Evolutionary conservation across 2,797 vertebrate genomes (phyloP).

Genomic region (Pseudochirops corinnae): DNA sequence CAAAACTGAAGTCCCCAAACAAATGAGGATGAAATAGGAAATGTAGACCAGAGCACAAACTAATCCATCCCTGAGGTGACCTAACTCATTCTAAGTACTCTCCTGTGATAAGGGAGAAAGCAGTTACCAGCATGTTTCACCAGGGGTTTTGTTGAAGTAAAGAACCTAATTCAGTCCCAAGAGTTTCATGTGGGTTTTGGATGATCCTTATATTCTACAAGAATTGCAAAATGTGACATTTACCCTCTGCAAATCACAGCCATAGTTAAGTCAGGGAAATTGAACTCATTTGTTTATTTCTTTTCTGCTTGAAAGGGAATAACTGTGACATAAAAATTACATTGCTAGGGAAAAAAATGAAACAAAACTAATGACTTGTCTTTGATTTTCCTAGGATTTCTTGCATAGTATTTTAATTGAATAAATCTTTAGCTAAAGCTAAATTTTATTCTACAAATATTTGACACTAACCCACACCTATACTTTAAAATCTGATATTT

Average conservation of each 20-base stretch:
- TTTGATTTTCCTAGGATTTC: constrained; percentile 4
- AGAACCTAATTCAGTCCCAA: background rate
- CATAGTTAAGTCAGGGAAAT: constrained; percentile 55
- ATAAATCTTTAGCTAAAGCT: background rate
- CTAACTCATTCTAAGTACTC: constrained; percentile 2
- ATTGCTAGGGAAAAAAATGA: constrained; percentile 54
- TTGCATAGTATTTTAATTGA: background rate
- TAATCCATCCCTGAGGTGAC: background rate
- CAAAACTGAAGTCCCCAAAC: constrained; percentile 30
- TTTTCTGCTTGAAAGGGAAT: constrained; percentile 61
- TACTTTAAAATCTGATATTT: too few species aligned
- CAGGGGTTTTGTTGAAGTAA: background rate
- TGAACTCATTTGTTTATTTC: constrained; percentile 71
- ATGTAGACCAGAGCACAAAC: background rate
- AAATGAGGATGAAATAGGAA: constrained; percentile 49
- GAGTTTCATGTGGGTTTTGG: constrained; percentile 15
- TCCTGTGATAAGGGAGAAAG: background rate
- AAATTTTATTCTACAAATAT: background rate
- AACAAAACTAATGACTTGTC: constrained; percentile 42
- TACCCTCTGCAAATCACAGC: constrained; percentile 39
- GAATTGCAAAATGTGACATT: constrained; percentile 4
- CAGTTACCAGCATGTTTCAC: background rate
- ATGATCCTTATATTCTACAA: constrained; percentile 43
- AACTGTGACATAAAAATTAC: constrained; percentile 64
- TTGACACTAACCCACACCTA: background rate